Conservation (phyloP, 1,140 invertebrate genomes). For the Heliconius eleuchia region DNA sequence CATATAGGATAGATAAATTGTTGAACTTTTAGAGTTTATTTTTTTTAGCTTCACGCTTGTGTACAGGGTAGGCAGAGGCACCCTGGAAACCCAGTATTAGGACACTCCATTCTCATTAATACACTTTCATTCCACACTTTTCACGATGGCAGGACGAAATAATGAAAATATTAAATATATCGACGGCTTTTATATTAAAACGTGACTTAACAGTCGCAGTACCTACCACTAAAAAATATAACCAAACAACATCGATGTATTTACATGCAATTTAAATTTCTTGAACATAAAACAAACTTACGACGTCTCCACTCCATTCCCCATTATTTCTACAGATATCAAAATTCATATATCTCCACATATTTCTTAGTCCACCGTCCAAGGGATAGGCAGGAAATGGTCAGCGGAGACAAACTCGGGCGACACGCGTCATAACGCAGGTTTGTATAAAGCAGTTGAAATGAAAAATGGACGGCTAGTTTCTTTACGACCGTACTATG, state of each 20-base stretch:
- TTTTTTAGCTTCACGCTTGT: too few species aligned
- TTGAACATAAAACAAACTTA: neutral
- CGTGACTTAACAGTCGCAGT: too few species aligned
- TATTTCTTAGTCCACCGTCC: conserved; percentile 18
- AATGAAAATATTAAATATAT: neutral
- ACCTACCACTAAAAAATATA: too few species aligned
- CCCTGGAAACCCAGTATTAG: too few species aligned
- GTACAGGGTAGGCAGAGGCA: too few species aligned
- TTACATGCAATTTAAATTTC: neutral
- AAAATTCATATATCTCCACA: conserved; percentile 25
- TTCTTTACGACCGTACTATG: conserved; percentile 40
- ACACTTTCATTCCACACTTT: too few species aligned
- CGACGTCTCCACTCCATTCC: neutral
- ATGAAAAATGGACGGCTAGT: conserved; percentile 40
- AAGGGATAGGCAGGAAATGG: conserved; percentile 64
- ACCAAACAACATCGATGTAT: too few species aligned
- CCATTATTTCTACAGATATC: neutral
- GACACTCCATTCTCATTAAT: too few species aligned
- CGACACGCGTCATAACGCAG: conserved; percentile 72
- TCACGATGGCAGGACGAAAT: neutral
- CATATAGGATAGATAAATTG: too few species aligned
- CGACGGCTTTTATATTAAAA: too few species aligned
- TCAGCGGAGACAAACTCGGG: conserved; percentile 65
- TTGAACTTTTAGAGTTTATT: too few species aligned
- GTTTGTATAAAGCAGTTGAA: conserved; percentile 38